Conservation (phyloP, 2,113 vertebrate species). For the Macquaria australasica region DNA sequence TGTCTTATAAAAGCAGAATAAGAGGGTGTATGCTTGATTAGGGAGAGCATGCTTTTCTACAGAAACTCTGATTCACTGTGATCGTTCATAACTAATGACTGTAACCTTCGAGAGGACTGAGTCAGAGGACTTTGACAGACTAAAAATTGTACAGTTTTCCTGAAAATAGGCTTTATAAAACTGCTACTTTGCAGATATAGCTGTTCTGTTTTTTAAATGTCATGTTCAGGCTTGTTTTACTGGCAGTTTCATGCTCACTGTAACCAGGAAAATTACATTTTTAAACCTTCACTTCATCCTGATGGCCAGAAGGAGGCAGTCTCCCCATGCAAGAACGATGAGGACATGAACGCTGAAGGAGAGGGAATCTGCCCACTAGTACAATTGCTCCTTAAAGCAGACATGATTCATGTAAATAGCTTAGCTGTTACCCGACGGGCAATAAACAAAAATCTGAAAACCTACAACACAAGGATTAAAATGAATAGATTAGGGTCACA, state of each 20-base stretch:
- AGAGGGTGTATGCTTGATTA: background rate
- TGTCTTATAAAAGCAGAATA: background rate
- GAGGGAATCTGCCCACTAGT: background rate
- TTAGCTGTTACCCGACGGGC: background rate
- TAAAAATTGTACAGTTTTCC: background rate
- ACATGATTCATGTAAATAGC: background rate
- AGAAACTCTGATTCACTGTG: background rate
- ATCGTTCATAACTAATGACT: background rate
- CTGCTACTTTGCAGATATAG: background rate
- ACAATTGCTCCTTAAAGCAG: background rate
- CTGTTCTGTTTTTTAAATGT: background rate
- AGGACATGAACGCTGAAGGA: background rate
- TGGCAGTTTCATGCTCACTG: background rate
- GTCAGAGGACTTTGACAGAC: background rate
- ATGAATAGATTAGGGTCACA: background rate
- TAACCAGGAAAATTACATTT: background rate
- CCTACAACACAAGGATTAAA: background rate
- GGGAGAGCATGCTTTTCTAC: background rate
- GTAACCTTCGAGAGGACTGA: background rate
- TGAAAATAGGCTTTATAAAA: background rate
- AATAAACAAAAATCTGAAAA: background rate
- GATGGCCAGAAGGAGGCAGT: conserved; percentile 43
- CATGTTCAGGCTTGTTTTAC: background rate
- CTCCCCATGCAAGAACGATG: background rate
- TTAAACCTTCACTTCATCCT: conserved; percentile 6